These are phyloP conservation scores for Parus major DNA, from an alignment of 2,113 vertebrate species.

Conservation along the genomic window DNA sequence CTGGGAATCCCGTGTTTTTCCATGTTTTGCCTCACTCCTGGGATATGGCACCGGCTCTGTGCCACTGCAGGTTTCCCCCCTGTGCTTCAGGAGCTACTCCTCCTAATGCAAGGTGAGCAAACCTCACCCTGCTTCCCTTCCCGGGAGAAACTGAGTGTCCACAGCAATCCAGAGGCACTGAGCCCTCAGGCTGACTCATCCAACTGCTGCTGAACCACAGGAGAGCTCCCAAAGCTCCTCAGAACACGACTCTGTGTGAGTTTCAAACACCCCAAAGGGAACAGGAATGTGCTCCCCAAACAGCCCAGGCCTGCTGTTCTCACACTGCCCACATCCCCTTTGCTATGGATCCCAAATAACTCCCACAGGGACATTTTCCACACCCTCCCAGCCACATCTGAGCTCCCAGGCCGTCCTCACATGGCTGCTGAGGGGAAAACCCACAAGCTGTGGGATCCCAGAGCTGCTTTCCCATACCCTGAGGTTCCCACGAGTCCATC, in stretches of 20 bases:
- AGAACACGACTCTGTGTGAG: background rate
- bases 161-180: background rate
- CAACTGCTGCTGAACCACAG: background rate
- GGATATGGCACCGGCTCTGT: background rate
- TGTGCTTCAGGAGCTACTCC: background rate
- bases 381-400: background rate
- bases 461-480: background rate
- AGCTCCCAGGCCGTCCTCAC: background rate
- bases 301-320: background rate
- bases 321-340: background rate
- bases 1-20: background rate
- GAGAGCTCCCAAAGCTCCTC: background rate
- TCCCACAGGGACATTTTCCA: background rate
- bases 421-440: background rate
- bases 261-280: background rate
- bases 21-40: background rate
- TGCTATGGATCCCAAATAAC: background rate
- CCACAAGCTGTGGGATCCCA: background rate
- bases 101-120: background rate
- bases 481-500: background rate
- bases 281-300: background rate
- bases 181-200: background rate
- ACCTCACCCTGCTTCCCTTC: background rate
- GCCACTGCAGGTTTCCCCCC: background rate
- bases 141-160: background rate